These are phyloP conservation scores for Herminia tarsipennalis DNA, from an alignment of 2,888 invertebrate genomes.

Conservation along the genomic window DNA sequence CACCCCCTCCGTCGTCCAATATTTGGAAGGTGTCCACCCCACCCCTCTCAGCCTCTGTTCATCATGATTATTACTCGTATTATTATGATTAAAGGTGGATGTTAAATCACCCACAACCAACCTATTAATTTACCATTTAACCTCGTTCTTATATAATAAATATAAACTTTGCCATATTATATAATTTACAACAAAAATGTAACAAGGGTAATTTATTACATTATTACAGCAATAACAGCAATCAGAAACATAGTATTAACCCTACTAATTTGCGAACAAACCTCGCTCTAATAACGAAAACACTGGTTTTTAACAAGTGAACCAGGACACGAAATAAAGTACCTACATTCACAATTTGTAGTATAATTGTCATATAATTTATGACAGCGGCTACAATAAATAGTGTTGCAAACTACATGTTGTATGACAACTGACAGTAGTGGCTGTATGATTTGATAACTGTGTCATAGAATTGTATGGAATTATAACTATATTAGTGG, in stretches of 20 bases:
- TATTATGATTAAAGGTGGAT: too few relatives aligned
- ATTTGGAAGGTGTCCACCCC: too few relatives aligned
- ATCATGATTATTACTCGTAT: too few relatives aligned
- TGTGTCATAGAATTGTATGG: slow-evolving; percentile 36
- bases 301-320: slow-evolving; percentile 28
- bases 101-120: too few relatives aligned
- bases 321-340: slow-evolving; percentile 39
- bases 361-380: slow-evolving; percentile 26
- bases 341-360: slow-evolving; percentile 26
- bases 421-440: slow-evolving; percentile 7
- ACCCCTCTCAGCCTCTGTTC: too few relatives aligned
- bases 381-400: slow-evolving; percentile 21
- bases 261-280: slow-evolving; percentile 8
- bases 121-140: background rate
- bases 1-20: too few relatives aligned
- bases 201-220: background rate
- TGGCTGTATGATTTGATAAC: slow-evolving; percentile 33
- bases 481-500: slow-evolving; percentile 33
- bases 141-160: background rate
- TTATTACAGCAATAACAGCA: slow-evolving; percentile 3
- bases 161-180: too few relatives aligned
- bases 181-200: background rate
- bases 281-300: slow-evolving; percentile 28
- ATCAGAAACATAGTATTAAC: slow-evolving; percentile 1
- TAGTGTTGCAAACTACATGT: slow-evolving; percentile 16